phyloP scores from a whole-genome alignment of 2,797 vertebrate species.

The Catostomus latipinnis region DNA sequence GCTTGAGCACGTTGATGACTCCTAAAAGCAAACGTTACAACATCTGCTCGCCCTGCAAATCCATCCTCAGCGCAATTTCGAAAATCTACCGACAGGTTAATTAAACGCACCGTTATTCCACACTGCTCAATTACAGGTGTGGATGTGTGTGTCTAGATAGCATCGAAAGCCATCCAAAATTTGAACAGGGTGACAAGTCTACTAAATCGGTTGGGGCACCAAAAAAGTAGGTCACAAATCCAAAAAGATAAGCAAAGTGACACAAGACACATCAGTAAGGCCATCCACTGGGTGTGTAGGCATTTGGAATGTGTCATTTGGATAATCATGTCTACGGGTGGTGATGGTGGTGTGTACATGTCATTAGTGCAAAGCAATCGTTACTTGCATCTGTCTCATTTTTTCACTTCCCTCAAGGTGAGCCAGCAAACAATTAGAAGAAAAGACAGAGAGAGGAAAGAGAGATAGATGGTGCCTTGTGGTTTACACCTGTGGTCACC shows the following conservation, averaged over 20 bases:
- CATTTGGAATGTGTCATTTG: slow-evolving; percentile 46
- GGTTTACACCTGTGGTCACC: slow-evolving; percentile 20
- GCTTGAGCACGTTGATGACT: slow-evolving; percentile 13
- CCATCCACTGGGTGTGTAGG: slow-evolving; percentile 19
- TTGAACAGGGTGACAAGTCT: slow-evolving; percentile 8
- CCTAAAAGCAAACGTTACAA: slow-evolving; percentile 13
- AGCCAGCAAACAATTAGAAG: slow-evolving; percentile 48
- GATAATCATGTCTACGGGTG: slow-evolving; percentile 29
- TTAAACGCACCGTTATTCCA: slow-evolving; percentile 6
- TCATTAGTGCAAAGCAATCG: slow-evolving; percentile 44
- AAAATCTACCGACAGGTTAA: slow-evolving; percentile 41
- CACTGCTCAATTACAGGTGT: slow-evolving; percentile 26
- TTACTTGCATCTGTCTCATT: slow-evolving; percentile 32
- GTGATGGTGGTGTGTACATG: slow-evolving; percentile 23
- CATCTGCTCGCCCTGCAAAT: slow-evolving; percentile 18
- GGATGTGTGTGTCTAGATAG: slow-evolving; percentile 21
- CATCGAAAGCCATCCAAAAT: not conserved
- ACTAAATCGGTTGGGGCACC: not conserved
- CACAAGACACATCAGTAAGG: slow-evolving; percentile 14
- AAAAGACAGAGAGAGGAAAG: slow-evolving; percentile 8
- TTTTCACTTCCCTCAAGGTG: slow-evolving; percentile 12
- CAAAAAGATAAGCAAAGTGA: slow-evolving; percentile 38
- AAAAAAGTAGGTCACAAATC: slow-evolving; percentile 43
- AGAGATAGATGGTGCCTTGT: not conserved
- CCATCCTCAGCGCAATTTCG: not conserved